These are phyloP conservation scores for Linepithema humile DNA, from an alignment of 1,140 invertebrate genomes.

Conservation along the genomic window DNA sequence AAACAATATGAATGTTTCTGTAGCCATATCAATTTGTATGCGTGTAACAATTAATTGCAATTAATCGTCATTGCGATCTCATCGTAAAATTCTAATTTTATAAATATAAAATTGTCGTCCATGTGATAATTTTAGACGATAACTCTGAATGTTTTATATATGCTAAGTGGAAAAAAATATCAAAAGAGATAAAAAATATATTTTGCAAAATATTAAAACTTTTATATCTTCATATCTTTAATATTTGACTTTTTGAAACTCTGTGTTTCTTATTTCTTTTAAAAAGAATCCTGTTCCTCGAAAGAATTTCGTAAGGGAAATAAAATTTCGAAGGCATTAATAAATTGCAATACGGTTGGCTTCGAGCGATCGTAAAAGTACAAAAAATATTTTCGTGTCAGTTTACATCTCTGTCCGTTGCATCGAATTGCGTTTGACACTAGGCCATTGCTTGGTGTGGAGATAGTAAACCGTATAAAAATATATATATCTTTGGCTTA, in stretches of 20 bases:
- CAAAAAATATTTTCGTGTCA: slow-evolving; percentile 20
- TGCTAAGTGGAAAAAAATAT: no score
- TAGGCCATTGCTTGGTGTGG: neutral
- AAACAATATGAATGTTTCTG: no score
- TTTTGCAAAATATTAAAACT: no score
- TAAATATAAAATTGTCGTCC: no score
- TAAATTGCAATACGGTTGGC: neutral
- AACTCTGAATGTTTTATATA: no score
- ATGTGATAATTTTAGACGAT: no score
- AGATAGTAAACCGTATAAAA: slow-evolving; percentile 28
- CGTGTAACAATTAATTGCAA: no score
- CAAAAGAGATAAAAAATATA: neutral
- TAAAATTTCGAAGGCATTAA: slow-evolving; percentile 1
- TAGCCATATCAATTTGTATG: no score
- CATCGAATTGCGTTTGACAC: slow-evolving; percentile 11
- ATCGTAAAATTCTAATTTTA: no score
- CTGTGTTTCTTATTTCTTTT: neutral
- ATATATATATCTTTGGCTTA: neutral
- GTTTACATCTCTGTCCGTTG: slow-evolving; percentile 8
- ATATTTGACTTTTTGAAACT: neutral
- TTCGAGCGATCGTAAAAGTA: slow-evolving; percentile 1
- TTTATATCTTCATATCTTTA: neutral
- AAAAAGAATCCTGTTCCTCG: neutral
- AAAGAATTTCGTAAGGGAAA: neutral
- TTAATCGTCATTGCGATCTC: no score